phyloP scores from a whole-genome alignment of 2,888 invertebrate species.

The Mythimna impura region DNA sequence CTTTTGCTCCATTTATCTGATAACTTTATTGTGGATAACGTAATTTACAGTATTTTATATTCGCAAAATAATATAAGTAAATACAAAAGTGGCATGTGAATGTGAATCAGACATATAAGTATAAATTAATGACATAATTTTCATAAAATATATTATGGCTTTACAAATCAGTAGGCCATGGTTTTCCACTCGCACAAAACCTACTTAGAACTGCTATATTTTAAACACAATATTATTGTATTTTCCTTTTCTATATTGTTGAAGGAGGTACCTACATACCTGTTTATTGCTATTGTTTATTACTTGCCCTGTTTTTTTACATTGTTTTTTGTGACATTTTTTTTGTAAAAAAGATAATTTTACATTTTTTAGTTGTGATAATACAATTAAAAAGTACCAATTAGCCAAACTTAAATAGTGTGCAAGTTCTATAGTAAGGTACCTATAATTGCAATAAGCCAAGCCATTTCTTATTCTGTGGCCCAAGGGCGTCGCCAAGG shows the following conservation, averaged over 20 bases:
- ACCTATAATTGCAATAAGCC: too few species aligned
- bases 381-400: too few species aligned
- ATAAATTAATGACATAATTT: constrained; percentile 8
- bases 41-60: not conserved
- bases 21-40: not conserved
- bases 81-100: not conserved
- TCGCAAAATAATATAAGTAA: not conserved
- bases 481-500: too few species aligned
- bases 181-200: constrained; percentile 15
- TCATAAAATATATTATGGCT: constrained; percentile 4
- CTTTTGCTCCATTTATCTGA: not conserved
- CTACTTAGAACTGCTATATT: constrained; percentile 2
- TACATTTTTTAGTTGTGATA: too few species aligned
- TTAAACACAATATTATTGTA: constrained; percentile 6
- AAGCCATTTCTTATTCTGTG: too few species aligned
- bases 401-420: too few species aligned
- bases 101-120: not conserved
- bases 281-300: too few species aligned
- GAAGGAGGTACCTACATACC: too few species aligned
- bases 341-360: too few species aligned
- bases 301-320: too few species aligned
- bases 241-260: constrained; percentile 8
- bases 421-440: too few species aligned
- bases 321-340: too few species aligned
- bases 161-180: constrained; percentile 31